These are phyloP conservation scores for Atta colombica DNA, from an alignment of 1,140 invertebrate species.

Conservation along the genomic window DNA sequence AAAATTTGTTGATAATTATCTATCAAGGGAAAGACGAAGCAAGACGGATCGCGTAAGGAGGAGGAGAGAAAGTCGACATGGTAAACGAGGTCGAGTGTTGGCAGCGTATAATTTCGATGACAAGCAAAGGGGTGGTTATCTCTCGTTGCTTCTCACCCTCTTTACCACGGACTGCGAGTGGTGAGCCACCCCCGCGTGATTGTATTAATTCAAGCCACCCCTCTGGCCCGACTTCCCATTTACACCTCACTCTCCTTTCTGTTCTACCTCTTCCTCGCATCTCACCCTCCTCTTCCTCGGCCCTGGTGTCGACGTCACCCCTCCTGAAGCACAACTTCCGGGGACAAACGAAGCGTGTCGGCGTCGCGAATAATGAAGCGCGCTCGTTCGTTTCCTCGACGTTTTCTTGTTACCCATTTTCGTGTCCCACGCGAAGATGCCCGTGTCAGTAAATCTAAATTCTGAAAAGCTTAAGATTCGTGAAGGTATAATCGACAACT, in stretches of 20 bases:
- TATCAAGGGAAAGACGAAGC: conserved; percentile 15
- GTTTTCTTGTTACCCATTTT: conserved; percentile 52
- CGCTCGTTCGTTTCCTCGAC: conserved; percentile 78
- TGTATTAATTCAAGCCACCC: conserved; percentile 84
- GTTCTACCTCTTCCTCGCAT: conserved; percentile 64
- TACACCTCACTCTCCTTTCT: conserved; percentile 69
- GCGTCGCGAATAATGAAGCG: conserved; percentile 86
- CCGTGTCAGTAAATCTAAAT: conserved; percentile 46
- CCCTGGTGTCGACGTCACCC: conserved; percentile 51
- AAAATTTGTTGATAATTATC: conserved; percentile 37
- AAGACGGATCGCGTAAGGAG: conserved; percentile 6
- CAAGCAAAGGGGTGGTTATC: conserved; percentile 78
- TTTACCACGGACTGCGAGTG: conserved; percentile 69
- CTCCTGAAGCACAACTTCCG: conserved; percentile 85
- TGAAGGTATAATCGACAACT: neutral
- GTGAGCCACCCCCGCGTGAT: conserved; percentile 75
- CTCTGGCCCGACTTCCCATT: conserved; percentile 75
- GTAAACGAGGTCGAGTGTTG: conserved; percentile 76
- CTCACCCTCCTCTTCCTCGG: conserved; percentile 6
- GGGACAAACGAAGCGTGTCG: conserved; percentile 86
- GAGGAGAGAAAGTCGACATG: conserved; percentile 53
- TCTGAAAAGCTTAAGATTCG: neutral
- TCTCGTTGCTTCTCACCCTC: conserved; percentile 64
- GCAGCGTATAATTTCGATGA: conserved; percentile 79
- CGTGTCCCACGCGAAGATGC: conserved; percentile 38